Evolutionary conservation across 2,113 vertebrate species (phyloP), one percentile per base, ranked within the genome.

Genomic region (Sceloporus tristichus): DNA sequence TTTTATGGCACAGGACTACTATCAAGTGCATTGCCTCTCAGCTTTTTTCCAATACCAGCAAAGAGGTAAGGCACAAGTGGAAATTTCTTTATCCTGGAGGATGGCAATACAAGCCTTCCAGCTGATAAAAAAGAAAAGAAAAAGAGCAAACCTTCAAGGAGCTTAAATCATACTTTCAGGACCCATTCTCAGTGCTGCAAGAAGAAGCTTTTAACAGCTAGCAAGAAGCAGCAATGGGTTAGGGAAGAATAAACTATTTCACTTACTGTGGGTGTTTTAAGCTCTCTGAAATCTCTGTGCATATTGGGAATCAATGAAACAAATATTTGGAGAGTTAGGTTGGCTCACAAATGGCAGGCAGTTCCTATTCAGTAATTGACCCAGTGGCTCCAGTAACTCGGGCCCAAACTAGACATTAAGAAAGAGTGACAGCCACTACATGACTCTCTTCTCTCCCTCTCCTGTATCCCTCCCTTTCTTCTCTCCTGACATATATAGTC

Each of bases 221-320:
- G 18, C 82, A n/a, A 91, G 65, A 87, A 82, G 5, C 5, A 42
- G 79, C 4, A 6, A 48, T n/a, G 38, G 38, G 38, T 76, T 87
- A 82, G 79, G 79, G 6, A 56, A 82, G 66, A 54, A 90, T n/a
- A 68, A 91, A 87, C 42, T 62, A 80, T 90, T 89, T 92, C 79
- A 82, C 4, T 53, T 87, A 62, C 38, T 85, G 42, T 48, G 21
- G 56, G 4, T 84, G 86, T 14, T 75, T 88, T n/a, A 79, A 80
- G 10, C 21, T 75, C 73, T 91, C 90, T 27, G 25, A 83, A 82
- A 86, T 85, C 59, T 87, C 21, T 82, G 38, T 0, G 1, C 8
- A 56, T 68, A 74, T 53, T 92, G 88, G 81, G 79, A 82, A 88
- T 23, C 73, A 38, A 87, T 85, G 25, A 59, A 75, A 66, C 53